These are phyloP conservation scores for Agonopterix arenella DNA, from an alignment of 2,888 invertebrate genomes.

Conservation along the genomic window DNA sequence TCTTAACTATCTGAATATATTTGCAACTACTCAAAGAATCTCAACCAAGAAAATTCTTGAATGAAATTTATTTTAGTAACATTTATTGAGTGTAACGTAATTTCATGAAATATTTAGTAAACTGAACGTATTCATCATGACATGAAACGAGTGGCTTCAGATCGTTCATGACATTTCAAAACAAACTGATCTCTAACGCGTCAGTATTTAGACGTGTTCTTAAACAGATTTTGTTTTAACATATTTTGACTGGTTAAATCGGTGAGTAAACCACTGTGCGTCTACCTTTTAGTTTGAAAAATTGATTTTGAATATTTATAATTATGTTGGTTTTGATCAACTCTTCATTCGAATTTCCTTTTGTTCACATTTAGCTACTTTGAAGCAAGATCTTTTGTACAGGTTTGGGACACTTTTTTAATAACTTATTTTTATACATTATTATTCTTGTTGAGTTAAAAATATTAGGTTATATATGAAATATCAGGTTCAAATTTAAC, in stretches of 20 bases:
- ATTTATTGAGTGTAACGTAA: constrained; percentile 3
- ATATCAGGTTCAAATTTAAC: no score
- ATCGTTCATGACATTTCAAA: constrained; percentile 63
- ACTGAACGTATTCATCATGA: constrained; percentile 30
- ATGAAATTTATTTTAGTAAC: neutral
- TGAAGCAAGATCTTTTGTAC: no score
- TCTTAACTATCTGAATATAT: no score
- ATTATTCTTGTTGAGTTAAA: no score
- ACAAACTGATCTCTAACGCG: constrained; percentile 56
- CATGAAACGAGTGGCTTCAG: constrained; percentile 47
- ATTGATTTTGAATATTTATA: no score
- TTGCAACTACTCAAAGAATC: no score
- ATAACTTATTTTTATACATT: no score
- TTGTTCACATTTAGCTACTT: no score
- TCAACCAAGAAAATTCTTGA: neutral
- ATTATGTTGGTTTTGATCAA: no score
- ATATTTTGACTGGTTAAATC: constrained; percentile 66
- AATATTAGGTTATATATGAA: no score
- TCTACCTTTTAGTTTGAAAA: neutral
- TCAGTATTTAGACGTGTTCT: constrained; percentile 49
- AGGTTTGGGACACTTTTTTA: neutral
- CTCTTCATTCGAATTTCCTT: no score
- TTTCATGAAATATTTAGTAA: constrained; percentile 22
- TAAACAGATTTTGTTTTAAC: constrained; percentile 47
- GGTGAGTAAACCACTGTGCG: constrained; percentile 42